These are phyloP conservation scores for Myiozetetes cayanensis DNA, from an alignment of 2,113 vertebrate species.

Conservation along the genomic window DNA sequence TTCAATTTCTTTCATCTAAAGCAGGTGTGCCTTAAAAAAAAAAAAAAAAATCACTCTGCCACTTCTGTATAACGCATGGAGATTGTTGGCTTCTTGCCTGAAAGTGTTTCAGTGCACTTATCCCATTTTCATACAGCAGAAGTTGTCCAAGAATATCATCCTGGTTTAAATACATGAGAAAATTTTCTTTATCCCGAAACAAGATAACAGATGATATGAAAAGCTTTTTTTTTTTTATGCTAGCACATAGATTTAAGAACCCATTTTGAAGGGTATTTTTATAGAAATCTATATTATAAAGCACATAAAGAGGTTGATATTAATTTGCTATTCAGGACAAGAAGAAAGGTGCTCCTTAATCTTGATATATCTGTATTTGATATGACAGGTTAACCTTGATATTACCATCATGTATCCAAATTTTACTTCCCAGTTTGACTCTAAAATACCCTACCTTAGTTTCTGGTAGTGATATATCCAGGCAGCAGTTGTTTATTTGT, in stretches of 20 bases:
- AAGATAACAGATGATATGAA: slow-evolving; percentile 34
- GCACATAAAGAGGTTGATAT: background rate
- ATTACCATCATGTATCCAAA: background rate
- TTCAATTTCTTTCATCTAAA: slow-evolving; percentile 64
- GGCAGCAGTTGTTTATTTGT: background rate
- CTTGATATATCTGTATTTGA: background rate
- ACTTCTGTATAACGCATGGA: background rate
- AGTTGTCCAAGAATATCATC: slow-evolving; percentile 28
- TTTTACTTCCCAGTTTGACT: background rate
- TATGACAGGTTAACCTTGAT: slow-evolving; percentile 22
- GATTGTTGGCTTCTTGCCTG: slow-evolving; percentile 32
- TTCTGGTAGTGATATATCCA: background rate
- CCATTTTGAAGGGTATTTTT: background rate
- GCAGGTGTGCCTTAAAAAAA: slow-evolving; percentile 23
- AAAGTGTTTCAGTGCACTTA: slow-evolving; percentile 34
- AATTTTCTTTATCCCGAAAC: slow-evolving; percentile 42
- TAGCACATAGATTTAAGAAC: background rate
- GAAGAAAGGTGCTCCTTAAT: slow-evolving; percentile 9
- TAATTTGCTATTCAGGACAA: slow-evolving; percentile 31
- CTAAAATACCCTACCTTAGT: background rate
- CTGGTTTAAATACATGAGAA: slow-evolving; percentile 6
- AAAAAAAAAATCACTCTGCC: slow-evolving; percentile 22
- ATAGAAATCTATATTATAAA: slow-evolving; percentile 21
- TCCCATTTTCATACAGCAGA: slow-evolving; percentile 9
- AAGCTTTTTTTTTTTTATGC: slow-evolving; percentile 22